These are phyloP conservation scores for Lepilemur septentrionalis DNA, from an alignment of 2,797 vertebrate species.

Conservation along the genomic window DNA sequence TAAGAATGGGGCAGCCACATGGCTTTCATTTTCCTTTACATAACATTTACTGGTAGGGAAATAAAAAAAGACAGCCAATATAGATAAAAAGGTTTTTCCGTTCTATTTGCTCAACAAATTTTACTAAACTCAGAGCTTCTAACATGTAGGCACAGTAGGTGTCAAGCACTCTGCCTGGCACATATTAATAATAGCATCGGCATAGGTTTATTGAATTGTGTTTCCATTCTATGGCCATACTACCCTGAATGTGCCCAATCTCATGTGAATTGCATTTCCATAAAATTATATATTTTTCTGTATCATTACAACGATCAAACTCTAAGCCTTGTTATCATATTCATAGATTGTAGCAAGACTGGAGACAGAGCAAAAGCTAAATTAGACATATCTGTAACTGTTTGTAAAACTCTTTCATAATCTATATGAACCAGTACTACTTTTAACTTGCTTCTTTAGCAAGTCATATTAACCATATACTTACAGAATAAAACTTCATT, in stretches of 20 bases:
- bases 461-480: neutral
- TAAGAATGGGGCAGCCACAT: neutral
- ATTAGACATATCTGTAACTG: neutral
- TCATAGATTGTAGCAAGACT: neutral
- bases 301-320: neutral
- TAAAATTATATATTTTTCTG: neutral
- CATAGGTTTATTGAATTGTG: neutral
- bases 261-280: neutral
- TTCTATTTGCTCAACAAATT: neutral
- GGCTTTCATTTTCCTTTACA: neutral
- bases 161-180: neutral
- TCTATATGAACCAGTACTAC: neutral
- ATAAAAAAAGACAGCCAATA: neutral
- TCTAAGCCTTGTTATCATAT: neutral
- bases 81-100: neutral
- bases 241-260: neutral
- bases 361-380: neutral
- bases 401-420: neutral
- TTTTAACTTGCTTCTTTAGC: neutral
- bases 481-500: neutral
- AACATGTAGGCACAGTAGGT: neutral
- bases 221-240: neutral
- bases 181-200: too few species aligned
- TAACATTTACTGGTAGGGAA: neutral
- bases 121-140: neutral